A percentile compares a stretch with the other conserved stretches of the same genome.
Evolutionary conservation across 2,888 invertebrate species (phyloP).

Genomic region (Hyposoter didymator): DNA sequence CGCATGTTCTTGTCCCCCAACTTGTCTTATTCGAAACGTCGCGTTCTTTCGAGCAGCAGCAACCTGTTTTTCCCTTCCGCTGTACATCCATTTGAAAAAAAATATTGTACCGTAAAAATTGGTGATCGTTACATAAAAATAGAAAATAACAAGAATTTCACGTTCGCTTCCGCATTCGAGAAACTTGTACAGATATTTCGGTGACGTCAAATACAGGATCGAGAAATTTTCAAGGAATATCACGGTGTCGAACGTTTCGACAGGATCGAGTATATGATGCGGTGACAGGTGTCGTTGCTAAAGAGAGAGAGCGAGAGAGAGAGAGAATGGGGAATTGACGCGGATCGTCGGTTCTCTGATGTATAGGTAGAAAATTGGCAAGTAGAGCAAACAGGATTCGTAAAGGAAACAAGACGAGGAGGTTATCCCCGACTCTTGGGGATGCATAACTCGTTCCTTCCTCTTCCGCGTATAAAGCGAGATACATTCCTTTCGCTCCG

Average conservation of each 20-base stretch:
- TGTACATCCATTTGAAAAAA: background rate
- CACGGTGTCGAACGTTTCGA: background rate
- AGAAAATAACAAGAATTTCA: background rate
- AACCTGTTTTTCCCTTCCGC: background rate
- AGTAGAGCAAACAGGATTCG: conserved; percentile 15
- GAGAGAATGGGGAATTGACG: background rate
- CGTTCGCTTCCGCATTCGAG: background rate
- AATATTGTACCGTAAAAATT: background rate
- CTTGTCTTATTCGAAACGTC: background rate
- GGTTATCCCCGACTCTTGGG: conserved; percentile 44
- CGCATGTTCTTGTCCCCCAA: background rate
- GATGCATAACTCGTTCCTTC: conserved; percentile 29
- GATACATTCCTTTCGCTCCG: conserved; percentile 37
- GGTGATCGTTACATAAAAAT: background rate
- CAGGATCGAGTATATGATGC: conserved; percentile 6
- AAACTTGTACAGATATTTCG: background rate
- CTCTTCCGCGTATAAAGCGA: conserved; percentile 13
- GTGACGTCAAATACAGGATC: background rate
- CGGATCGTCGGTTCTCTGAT: conserved; percentile 16
- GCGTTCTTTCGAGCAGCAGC: background rate
- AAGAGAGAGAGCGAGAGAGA: background rate
- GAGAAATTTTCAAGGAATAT: background rate
- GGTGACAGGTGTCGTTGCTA: conserved; percentile 8
- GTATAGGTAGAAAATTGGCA: conserved; percentile 7
- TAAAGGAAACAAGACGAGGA: conserved; percentile 23